Evolutionary conservation across 2,797 vertebrate genomes (phyloP).

Genomic region (Poliocrania exsul): DNA sequence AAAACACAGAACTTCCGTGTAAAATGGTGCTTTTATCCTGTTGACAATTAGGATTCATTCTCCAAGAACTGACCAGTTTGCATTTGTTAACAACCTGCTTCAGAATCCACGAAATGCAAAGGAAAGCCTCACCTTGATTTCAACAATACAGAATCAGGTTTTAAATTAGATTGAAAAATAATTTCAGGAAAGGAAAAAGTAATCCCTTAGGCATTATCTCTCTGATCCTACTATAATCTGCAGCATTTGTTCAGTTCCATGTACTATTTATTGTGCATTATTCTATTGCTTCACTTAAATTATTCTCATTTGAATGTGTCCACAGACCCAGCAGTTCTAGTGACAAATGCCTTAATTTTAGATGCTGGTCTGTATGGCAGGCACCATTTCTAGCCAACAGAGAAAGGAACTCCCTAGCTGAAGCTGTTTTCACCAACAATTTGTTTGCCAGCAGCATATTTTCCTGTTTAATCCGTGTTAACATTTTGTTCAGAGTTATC

Average conservation of each 20-base stretch:
- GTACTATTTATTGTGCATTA: conserved; percentile 29
- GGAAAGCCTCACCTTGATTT: conserved; percentile 22
- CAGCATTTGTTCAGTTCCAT: conserved; percentile 24
- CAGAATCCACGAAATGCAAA: not conserved
- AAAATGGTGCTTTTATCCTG: not conserved
- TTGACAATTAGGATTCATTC: not conserved
- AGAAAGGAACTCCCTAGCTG: conserved; percentile 31
- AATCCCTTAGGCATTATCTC: conserved; percentile 37
- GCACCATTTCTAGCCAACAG: not conserved
- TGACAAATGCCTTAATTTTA: conserved; percentile 49
- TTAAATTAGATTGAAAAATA: conserved; percentile 27
- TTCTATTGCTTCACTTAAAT: not conserved
- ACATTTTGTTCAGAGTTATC: conserved; percentile 51
- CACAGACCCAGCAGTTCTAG: not conserved
- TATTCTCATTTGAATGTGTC: conserved; percentile 33
- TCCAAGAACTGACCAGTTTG: not conserved
- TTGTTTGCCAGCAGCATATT: conserved; percentile 46
- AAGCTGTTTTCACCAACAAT: conserved; percentile 29
- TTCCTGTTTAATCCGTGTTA: conserved; percentile 54
- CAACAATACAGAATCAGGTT: not conserved
- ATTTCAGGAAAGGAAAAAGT: conserved; percentile 35
- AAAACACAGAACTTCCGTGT: not conserved
- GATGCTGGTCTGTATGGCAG: not conserved
- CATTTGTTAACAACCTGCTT: not conserved
- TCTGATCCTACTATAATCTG: conserved; percentile 33